Percentiles rank a stretch among this genome's conserved stretches.
Evolutionary conservation across 2,888 invertebrate species (phyloP).

Genomic region (Melieria omissa): DNA sequence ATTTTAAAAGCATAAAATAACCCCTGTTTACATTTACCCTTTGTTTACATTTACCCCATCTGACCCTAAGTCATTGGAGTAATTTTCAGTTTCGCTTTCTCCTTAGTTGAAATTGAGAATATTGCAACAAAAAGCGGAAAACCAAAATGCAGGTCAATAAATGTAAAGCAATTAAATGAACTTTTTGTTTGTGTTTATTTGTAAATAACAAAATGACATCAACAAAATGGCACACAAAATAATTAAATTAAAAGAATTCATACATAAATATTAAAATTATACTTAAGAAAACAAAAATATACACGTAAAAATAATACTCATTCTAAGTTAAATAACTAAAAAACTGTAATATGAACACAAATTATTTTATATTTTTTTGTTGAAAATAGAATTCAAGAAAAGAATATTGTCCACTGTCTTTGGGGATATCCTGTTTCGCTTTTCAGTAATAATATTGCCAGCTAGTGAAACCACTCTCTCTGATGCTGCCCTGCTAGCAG

Average conservation of each 20-base stretch:
- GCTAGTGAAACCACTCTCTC: constrained; percentile 24
- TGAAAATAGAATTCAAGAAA: background rate
- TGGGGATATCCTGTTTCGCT: constrained; percentile 5
- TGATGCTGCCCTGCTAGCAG: constrained; percentile 16
- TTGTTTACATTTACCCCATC: no score
- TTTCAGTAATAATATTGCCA: constrained; percentile 24
- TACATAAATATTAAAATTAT: background rate
- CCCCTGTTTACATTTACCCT: no score
- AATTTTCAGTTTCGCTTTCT: no score
- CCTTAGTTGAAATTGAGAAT: no score
- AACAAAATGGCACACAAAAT: background rate
- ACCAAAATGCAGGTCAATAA: constrained; percentile 2
- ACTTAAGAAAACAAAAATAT: no score
- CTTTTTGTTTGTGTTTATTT: constrained; percentile 2
- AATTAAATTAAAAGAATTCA: background rate
- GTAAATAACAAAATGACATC: background rate
- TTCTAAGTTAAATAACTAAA: background rate
- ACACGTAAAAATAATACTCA: no score
- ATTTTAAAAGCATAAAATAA: no score
- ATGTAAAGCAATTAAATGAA: no score
- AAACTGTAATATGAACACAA: background rate
- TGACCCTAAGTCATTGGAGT: no score
- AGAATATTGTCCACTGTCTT: constrained; percentile 9
- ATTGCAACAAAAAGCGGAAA: background rate
- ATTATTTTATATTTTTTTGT: background rate